phyloP scores from a whole-genome alignment of 2,888 invertebrate species.

The Bugulina stolonifera region DNA sequence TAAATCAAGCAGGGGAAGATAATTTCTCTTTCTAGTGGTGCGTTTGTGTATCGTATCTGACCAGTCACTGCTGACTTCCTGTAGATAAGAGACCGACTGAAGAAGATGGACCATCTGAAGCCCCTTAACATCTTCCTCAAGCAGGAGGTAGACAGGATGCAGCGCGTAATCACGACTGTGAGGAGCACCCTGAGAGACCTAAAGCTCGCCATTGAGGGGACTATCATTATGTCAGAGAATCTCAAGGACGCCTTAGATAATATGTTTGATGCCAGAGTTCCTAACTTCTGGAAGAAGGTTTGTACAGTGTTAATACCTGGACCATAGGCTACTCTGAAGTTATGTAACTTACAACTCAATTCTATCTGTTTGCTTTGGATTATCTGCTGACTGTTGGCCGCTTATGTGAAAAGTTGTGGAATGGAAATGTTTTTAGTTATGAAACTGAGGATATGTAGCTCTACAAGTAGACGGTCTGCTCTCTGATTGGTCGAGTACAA shows the following conservation, averaged over 20 bases:
- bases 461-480: too few relatives aligned
- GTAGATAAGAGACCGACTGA: slow-evolving; percentile 69
- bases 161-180: slow-evolving; percentile 73
- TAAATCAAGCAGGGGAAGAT: too few relatives aligned
- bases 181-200: slow-evolving; percentile 76
- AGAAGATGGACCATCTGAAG: slow-evolving; percentile 81
- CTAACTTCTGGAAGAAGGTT: slow-evolving; percentile 83
- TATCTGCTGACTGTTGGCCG: too few relatives aligned
- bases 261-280: slow-evolving; percentile 93
- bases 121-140: slow-evolving; percentile 90
- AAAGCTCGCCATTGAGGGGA: slow-evolving; percentile 91
- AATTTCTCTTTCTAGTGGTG: neutral
- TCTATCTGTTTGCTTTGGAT: too few relatives aligned
- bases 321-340: too few relatives aligned
- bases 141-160: slow-evolving; percentile 72
- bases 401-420: too few relatives aligned
- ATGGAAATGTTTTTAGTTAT: too few relatives aligned
- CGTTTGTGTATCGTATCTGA: neutral
- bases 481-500: too few relatives aligned
- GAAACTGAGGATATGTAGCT: too few relatives aligned
- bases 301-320: too few relatives aligned
- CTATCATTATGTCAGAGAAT: slow-evolving; percentile 90
- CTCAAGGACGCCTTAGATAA: slow-evolving; percentile 82
- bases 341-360: too few relatives aligned
- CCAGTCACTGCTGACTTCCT: slow-evolving; percentile 26